Conservation (phyloP, 2,113 vertebrate species). For the Mixornis gularis region DNA sequence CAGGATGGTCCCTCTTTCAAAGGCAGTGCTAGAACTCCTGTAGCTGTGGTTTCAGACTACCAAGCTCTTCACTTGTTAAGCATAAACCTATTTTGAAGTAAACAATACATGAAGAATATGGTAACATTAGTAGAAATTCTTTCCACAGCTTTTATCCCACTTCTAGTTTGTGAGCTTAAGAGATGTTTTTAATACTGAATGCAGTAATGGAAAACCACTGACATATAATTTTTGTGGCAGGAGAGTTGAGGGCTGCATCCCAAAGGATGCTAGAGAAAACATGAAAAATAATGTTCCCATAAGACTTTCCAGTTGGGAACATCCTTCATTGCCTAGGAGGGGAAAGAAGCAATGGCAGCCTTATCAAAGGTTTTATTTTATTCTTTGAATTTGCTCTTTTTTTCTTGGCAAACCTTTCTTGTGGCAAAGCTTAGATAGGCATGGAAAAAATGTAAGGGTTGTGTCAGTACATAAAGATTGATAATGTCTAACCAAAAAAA, state of each 20-base stretch:
- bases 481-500: not conserved
- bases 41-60: not conserved
- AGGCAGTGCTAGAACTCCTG: not conserved
- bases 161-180: not conserved
- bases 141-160: not conserved
- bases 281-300: not conserved
- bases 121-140: not conserved
- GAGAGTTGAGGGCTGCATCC: conserved; percentile 8
- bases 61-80: not conserved
- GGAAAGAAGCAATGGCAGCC: not conserved
- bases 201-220: not conserved
- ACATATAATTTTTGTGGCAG: not conserved
- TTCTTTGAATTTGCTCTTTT: not conserved
- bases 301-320: not conserved
- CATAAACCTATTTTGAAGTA: not conserved
- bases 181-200: not conserved
- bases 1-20: not conserved
- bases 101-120: not conserved
- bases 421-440: not conserved
- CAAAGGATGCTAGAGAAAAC: not conserved
- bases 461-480: not conserved
- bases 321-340: not conserved
- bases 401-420: not conserved
- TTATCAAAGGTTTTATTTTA: not conserved
- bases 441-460: not conserved